phyloP scores from a whole-genome alignment of 2,113 vertebrate species.

The Nansenia antarctica region DNA sequence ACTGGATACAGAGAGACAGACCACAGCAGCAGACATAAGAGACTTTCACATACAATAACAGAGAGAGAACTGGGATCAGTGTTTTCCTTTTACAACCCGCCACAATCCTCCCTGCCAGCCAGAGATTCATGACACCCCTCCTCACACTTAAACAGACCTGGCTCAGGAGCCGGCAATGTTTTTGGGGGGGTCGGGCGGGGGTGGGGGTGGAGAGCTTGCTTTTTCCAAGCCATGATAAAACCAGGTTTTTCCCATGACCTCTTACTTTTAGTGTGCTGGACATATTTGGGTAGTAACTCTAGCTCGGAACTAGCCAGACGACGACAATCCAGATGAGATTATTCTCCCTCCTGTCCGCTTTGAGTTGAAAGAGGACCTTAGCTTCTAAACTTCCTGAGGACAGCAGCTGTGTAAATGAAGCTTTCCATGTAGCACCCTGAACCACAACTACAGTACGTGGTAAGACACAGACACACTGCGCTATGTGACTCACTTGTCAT shows the following conservation, averaged over 20 bases:
- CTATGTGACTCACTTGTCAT: conserved; percentile 22
- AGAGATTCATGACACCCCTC: conserved; percentile 32
- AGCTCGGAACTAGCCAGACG: conserved; percentile 58
- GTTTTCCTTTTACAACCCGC: conserved; percentile 8
- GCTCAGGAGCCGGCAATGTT: too few relatives aligned
- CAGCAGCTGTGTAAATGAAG: conserved; percentile 50
- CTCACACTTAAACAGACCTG: conserved; percentile 51
- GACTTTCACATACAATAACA: background rate
- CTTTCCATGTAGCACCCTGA: conserved; percentile 40
- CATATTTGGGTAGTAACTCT: conserved; percentile 67
- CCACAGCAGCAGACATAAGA: background rate
- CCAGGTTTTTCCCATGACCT: conserved; percentile 67
- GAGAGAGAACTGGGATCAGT: background rate
- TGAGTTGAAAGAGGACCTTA: conserved; percentile 23
- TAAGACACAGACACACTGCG: conserved; percentile 23
- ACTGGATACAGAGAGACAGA: background rate
- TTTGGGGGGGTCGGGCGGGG: conserved; percentile 29
- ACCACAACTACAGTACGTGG: conserved; percentile 2
- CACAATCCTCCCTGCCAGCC: conserved; percentile 31
- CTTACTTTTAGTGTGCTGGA: conserved; percentile 52
- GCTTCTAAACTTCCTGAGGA: conserved; percentile 40
- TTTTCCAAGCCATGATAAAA: conserved; percentile 50
- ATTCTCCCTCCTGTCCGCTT: conserved; percentile 10
- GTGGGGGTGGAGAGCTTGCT: background rate
- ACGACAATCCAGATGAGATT: conserved; percentile 56